phyloP scores from a whole-genome alignment of 2,797 vertebrate genomes.

The Anguilla pacifica region DNA sequence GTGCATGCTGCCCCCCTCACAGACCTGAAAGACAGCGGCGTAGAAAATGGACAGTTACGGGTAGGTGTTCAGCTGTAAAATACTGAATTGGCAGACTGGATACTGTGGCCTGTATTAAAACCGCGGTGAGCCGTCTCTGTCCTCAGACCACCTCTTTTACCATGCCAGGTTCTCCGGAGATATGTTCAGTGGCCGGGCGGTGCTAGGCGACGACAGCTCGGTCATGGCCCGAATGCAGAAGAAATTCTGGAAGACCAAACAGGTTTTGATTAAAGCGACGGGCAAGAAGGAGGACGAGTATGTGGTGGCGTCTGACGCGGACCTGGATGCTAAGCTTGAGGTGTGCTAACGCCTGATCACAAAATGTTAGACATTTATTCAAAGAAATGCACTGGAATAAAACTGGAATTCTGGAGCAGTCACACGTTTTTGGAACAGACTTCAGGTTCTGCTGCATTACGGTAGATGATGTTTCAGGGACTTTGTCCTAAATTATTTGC shows the following conservation, averaged over 20 bases:
- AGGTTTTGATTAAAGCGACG: conserved; percentile 83
- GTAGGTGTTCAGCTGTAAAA: conserved; percentile 30
- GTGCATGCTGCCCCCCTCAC: conserved; percentile 16
- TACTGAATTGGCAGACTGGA: not conserved
- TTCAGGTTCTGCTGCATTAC: not conserved
- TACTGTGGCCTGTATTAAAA: not conserved
- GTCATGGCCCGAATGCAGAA: conserved; percentile 83
- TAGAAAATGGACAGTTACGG: conserved; percentile 51
- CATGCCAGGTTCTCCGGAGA: conserved; percentile 69
- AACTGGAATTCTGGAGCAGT: not conserved
- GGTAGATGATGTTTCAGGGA: not conserved
- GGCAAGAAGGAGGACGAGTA: conserved; percentile 87
- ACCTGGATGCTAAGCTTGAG: conserved; percentile 82
- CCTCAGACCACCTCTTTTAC: not conserved
- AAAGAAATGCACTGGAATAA: not conserved
- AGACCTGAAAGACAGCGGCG: conserved; percentile 35
- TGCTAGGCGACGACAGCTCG: conserved; percentile 73
- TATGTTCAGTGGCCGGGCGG: conserved; percentile 65
- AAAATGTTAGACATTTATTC: not conserved
- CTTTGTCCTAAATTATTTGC: not conserved
- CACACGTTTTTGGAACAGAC: not conserved
- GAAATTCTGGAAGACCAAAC: conserved; percentile 87
- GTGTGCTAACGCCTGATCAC: conserved; percentile 53
- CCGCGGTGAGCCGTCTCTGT: not conserved
- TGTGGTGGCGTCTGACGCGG: conserved; percentile 80